A percentile compares a stretch with the other conserved stretches of the same genome.
phyloP scores from a whole-genome alignment of 2,888 invertebrate species.

The Drosophila limbata region DNA sequence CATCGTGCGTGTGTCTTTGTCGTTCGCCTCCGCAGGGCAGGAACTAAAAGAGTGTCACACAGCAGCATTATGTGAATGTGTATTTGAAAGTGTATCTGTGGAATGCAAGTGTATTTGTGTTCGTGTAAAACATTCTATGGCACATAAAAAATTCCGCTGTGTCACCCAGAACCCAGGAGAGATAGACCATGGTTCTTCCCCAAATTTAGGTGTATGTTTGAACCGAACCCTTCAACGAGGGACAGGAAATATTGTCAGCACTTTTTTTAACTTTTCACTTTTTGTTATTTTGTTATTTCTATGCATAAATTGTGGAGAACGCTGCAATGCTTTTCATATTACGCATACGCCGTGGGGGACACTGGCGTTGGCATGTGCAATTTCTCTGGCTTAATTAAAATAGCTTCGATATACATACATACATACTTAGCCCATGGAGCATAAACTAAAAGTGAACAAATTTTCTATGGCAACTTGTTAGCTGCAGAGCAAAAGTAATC shows the following conservation, averaged over 20 bases:
- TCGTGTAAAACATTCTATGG: conserved; percentile 27
- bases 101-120: conserved; percentile 37
- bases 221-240: conserved; percentile 18
- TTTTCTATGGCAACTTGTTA: conserved; percentile 57
- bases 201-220: conserved; percentile 30
- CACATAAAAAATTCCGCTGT: conserved; percentile 37
- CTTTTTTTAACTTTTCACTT: conserved; percentile 19
- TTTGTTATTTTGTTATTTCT: conserved; percentile 33
- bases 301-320: conserved; percentile 32
- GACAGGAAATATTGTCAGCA: conserved; percentile 42
- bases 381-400: conserved; percentile 60
- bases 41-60: conserved; percentile 58
- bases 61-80: conserved; percentile 18
- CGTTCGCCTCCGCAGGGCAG: conserved; percentile 11
- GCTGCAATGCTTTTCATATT: conserved; percentile 33
- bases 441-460: conserved; percentile 44
- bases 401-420: conserved; percentile 25
- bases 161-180: conserved; percentile 26
- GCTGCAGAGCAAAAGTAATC: conserved; percentile 58
- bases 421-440: conserved; percentile 6
- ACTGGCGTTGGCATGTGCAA: conserved; percentile 44
- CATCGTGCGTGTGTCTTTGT: conserved; percentile 30
- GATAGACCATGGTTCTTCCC: background rate
- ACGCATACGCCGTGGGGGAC: conserved; percentile 48
- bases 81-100: conserved; percentile 22